phyloP scores from a whole-genome alignment of 2,797 vertebrate genomes.

The Euphonia xanthogaster region DNA sequence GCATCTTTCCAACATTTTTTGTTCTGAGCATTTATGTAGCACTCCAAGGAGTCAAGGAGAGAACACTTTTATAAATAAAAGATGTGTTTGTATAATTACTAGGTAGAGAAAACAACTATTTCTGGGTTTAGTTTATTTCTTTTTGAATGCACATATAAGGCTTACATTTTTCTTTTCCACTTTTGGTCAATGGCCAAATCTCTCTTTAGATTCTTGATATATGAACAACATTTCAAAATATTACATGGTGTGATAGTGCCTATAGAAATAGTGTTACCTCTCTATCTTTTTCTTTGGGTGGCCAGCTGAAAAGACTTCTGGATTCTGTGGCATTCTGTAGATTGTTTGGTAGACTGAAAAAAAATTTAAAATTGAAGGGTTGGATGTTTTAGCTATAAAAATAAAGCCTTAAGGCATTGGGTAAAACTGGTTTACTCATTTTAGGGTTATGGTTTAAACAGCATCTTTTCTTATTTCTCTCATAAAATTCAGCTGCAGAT shows the following conservation, averaged over 20 bases:
- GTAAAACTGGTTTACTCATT: neutral
- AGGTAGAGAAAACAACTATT: slow-evolving; percentile 2
- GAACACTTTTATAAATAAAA: slow-evolving; percentile 36
- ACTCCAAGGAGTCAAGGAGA: neutral
- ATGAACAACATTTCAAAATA: neutral
- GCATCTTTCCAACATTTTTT: slow-evolving; percentile 33
- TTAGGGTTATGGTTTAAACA: neutral
- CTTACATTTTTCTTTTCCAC: neutral
- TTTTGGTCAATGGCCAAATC: neutral
- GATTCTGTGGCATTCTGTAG: neutral
- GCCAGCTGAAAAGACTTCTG: neutral
- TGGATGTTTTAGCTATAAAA: neutral
- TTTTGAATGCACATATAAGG: neutral
- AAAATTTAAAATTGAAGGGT: neutral
- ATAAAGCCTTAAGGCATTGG: neutral
- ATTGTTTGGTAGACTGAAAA: neutral
- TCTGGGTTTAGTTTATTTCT: neutral
- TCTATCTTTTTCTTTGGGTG: neutral
- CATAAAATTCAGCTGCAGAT: neutral
- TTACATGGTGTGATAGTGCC: neutral
- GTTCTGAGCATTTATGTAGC: neutral
- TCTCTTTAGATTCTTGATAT: neutral
- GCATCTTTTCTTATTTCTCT: neutral
- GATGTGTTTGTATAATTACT: slow-evolving; percentile 28
- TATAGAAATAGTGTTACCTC: neutral